Evolutionary conservation across 2,797 vertebrate genomes (phyloP).

Genomic region (Phrynocephalus forsythii): DNA sequence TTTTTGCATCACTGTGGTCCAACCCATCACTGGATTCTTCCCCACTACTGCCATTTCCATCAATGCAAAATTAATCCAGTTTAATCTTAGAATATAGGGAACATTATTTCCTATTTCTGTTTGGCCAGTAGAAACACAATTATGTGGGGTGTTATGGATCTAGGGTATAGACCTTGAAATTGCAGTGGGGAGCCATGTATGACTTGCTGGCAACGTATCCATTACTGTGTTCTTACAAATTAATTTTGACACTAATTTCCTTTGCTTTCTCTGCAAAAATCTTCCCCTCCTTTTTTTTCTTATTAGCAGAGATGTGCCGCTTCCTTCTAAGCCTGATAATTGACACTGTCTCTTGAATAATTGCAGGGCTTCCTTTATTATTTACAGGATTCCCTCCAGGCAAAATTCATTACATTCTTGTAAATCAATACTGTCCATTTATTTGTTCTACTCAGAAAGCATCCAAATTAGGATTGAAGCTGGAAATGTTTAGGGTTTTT

Average conservation of each 20-base stretch:
- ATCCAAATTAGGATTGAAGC: background rate
- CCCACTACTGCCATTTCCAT: background rate
- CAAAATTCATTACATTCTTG: slow-evolving; percentile 19
- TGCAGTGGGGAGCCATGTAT: background rate
- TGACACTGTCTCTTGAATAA: slow-evolving; percentile 25
- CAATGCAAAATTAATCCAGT: background rate
- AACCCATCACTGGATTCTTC: background rate
- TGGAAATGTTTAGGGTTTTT: background rate
- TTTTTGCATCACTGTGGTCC: background rate
- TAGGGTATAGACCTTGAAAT: background rate
- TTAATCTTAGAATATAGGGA: background rate
- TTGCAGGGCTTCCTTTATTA: background rate
- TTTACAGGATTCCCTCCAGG: slow-evolving; percentile 1
- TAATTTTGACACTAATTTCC: background rate
- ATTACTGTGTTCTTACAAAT: background rate
- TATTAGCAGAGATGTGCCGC: background rate
- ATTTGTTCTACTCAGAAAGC: background rate
- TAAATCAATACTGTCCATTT: slow-evolving; percentile 9
- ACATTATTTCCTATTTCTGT: no score
- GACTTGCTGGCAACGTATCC: background rate
- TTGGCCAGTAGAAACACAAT: background rate
- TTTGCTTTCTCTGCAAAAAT: background rate
- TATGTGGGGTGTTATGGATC: background rate
- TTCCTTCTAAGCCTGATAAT: slow-evolving; percentile 9
- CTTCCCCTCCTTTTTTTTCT: background rate